Evolutionary conservation across 92 coral and sea anemone species (phyloP).

Genomic region (Isaurus tuberculatus): DNA sequence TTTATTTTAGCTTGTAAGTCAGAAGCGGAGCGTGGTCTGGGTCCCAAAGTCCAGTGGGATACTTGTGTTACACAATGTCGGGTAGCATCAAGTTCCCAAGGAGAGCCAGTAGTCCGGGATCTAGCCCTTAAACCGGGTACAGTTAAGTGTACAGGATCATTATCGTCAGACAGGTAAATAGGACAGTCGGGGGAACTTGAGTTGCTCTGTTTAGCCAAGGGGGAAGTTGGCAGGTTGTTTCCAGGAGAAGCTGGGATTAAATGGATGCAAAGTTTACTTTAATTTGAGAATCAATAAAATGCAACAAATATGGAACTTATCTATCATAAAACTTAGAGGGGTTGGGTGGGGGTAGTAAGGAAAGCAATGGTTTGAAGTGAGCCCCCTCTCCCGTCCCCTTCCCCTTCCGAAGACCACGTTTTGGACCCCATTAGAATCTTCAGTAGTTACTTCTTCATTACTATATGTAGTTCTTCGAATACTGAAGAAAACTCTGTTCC

Average conservation of each 20-base stretch:
- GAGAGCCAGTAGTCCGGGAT: conserved; percentile 30
- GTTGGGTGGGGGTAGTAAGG: neutral
- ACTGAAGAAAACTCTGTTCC: no score
- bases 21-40: conserved; percentile 33
- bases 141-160: neutral
- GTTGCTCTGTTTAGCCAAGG: conserved; percentile 16
- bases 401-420: no score
- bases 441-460: no score
- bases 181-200: neutral
- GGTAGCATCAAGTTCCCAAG: neutral
- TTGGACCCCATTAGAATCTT: no score
- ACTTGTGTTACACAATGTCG: neutral
- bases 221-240: conserved; percentile 36
- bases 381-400: no score
- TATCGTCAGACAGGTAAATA: neutral
- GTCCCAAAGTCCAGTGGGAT: conserved; percentile 8
- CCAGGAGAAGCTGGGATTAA: conserved; percentile 40
- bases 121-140: conserved; percentile 21
- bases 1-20: conserved; percentile 31
- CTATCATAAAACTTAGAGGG: neutral
- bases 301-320: neutral
- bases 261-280: neutral
- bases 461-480: no score
- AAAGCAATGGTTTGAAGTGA: no score
- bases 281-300: neutral